phyloP scores from a whole-genome alignment of 1,140 invertebrate species.

The Cherax quadricarinatus region DNA sequence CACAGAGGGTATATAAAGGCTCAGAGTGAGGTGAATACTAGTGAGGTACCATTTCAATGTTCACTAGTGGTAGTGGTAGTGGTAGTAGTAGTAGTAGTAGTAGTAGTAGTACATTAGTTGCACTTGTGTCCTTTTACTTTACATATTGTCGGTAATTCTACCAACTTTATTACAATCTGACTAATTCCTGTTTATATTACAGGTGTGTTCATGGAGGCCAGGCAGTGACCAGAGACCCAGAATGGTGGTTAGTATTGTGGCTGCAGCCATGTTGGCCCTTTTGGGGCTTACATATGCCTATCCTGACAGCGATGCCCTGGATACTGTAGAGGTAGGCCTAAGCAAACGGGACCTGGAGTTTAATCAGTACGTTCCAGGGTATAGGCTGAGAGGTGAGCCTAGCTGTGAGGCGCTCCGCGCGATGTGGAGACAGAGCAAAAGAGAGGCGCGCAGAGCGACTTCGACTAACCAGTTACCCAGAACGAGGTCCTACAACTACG shows the following conservation, averaged over 20 bases:
- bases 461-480: slow-evolving; percentile 90
- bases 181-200: not conserved
- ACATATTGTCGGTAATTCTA: too few relatives aligned
- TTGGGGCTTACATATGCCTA: slow-evolving; percentile 49
- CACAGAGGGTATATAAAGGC: too few relatives aligned
- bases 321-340: slow-evolving; percentile 29
- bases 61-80: too few relatives aligned
- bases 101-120: too few relatives aligned
- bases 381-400: slow-evolving; percentile 80
- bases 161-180: too few relatives aligned
- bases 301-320: slow-evolving; percentile 32
- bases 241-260: slow-evolving; percentile 40
- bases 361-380: slow-evolving; percentile 71
- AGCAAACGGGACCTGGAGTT: slow-evolving; percentile 72
- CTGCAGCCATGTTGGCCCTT: slow-evolving; percentile 36
- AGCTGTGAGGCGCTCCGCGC: slow-evolving; percentile 90
- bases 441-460: slow-evolving; percentile 90
- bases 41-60: too few relatives aligned
- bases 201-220: slow-evolving; percentile 53
- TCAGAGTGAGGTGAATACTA: too few relatives aligned
- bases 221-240: slow-evolving; percentile 46
- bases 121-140: too few relatives aligned
- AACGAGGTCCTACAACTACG: slow-evolving; percentile 84
- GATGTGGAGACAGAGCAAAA: slow-evolving; percentile 94
- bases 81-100: too few relatives aligned